Evolutionary conservation across 2,888 invertebrate genomes (phyloP), one percentile per base, ranked within the genome.

Genomic region (Diplolepis rosae): DNA sequence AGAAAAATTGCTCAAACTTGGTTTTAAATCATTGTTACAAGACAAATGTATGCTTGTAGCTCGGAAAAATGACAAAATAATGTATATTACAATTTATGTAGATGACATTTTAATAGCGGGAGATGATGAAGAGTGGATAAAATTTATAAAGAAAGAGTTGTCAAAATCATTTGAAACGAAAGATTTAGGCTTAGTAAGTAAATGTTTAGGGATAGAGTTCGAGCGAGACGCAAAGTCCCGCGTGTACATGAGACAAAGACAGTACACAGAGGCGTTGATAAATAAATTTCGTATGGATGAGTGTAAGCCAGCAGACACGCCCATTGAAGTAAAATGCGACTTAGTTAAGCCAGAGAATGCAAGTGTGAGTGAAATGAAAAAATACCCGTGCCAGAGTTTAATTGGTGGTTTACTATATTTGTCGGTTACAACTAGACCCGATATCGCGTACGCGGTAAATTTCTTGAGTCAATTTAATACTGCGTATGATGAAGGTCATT

Each of bases 361-460:
- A 13, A 50, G 42, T 30, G 24, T 27, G 1, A 30, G 18, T 4
- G 68, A 15, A 27, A 71, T 74, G 71, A 13, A 6, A 1, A 18
- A 66, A 27, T 71, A 69, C n/a, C 79, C 77, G 1, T 79, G 74
- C 35, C 73, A 72, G 24, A 35, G 75, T 7, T 48, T 71, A 54
- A 73, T 75, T n/a, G 69, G 70, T 15, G 71, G 56, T 24, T 66
- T 69, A 28, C 39, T 74, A 35, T 74, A 45, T 65, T 28, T 70
- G 28, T 61, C 68, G 13, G 70, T 74, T 13, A 48, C 68, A 0
- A 76, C 74, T 24, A 66, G 72, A 35, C 73, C 74, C 6, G 76
- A 72, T 48, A 66, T 76, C 9, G 52, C 70, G 18, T 68, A 42
- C 32, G 22, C 70, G 13, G 72, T 74, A 2, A 68, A 72, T 56